Percentiles rank a stretch among this genome's conserved stretches.
These are phyloP conservation scores for Notarius lentiginosus DNA, from an alignment of 2,113 vertebrate genomes.

Conservation along the genomic window DNA sequence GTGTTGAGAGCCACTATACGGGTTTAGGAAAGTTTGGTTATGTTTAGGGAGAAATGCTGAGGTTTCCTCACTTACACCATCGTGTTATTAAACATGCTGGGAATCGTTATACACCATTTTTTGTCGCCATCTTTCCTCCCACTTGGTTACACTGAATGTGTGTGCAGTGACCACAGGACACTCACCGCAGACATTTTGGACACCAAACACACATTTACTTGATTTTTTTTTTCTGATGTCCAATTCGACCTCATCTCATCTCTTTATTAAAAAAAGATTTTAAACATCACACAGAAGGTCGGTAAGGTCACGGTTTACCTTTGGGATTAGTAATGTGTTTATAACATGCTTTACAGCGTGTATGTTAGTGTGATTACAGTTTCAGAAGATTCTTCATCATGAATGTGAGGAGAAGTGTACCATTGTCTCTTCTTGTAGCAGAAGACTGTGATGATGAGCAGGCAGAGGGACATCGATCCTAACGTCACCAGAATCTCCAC, in stretches of 20 bases:
- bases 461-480: constrained; percentile 58
- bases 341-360: not conserved
- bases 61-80: too few relatives aligned
- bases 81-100: too few relatives aligned
- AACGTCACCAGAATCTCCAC: constrained; percentile 71
- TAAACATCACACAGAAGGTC: not conserved
- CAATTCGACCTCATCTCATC: not conserved
- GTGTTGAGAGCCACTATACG: not conserved
- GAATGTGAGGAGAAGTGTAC: constrained; percentile 49
- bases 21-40: too few relatives aligned
- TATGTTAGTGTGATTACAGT: not conserved
- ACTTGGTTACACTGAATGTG: not conserved
- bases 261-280: not conserved
- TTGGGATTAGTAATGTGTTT: not conserved
- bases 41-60: too few relatives aligned
- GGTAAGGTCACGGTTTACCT: not conserved
- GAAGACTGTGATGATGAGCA: constrained; percentile 63
- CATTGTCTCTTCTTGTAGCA: constrained; percentile 77
- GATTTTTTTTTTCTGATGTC: not conserved
- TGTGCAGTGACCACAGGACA: not conserved
- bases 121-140: not conserved
- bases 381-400: not conserved
- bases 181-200: not conserved
- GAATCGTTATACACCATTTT: not conserved
- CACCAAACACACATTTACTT: not conserved